Evolutionary conservation across 2,888 invertebrate species (phyloP).

Genomic region (Yponomeuta evonymella): DNA sequence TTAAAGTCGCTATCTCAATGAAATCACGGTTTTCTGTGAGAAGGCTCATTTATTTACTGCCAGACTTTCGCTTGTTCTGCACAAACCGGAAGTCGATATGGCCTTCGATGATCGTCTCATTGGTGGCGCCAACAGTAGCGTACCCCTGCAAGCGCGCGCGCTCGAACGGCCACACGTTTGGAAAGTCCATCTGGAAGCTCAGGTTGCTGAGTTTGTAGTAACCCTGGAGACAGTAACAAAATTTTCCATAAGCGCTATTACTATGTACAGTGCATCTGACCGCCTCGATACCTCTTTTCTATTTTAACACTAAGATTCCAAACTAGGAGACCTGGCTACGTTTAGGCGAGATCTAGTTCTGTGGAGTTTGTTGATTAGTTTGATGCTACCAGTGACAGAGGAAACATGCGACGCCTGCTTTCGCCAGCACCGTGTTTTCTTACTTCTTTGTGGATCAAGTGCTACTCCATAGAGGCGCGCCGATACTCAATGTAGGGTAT

Average conservation of each 20-base stretch:
- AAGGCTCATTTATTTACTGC: not conserved
- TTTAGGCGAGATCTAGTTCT: no score
- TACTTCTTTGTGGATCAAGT: no score
- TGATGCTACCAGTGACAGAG: constrained; percentile 25
- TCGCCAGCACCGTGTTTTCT: no score
- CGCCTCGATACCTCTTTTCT: no score
- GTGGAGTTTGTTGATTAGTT: no score
- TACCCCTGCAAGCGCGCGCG: not conserved
- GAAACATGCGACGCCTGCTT: constrained; percentile 26
- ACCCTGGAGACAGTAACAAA: not conserved
- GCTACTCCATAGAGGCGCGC: constrained; percentile 20
- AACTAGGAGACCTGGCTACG: no score
- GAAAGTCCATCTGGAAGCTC: not conserved
- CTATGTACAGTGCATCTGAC: no score
- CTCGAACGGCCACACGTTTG: not conserved
- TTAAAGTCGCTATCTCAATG: no score
- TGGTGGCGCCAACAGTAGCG: not conserved
- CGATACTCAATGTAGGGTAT: constrained; percentile 66
- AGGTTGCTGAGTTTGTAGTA: not conserved
- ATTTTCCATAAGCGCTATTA: not conserved
- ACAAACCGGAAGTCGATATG: not conserved
- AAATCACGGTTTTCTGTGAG: no score
- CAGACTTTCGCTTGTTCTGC: not conserved
- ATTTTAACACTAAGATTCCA: no score
- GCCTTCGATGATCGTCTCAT: not conserved